phyloP scores from a whole-genome alignment of 2,888 invertebrate genomes.

The Brassicogethes aeneus region DNA sequence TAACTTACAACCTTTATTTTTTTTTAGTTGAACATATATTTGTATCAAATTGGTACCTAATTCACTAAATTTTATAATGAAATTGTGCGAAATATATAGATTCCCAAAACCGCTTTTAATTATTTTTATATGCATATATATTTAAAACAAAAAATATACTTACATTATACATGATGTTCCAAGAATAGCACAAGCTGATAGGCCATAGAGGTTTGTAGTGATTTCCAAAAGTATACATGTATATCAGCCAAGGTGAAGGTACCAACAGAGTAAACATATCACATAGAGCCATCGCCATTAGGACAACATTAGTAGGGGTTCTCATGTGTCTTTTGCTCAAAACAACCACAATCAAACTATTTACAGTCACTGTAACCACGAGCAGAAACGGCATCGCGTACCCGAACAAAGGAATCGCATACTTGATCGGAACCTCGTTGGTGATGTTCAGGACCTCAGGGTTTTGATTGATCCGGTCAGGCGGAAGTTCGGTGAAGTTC shows the following conservation, averaged over 20 bases:
- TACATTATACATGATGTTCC: constrained; percentile 73
- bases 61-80: too few relatives aligned
- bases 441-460: constrained; percentile 49
- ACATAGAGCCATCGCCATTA: constrained; percentile 92
- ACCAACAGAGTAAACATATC: constrained; percentile 89
- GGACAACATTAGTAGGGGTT: constrained; percentile 84
- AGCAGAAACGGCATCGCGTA: constrained; percentile 78
- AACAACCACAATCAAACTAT: constrained; percentile 84
- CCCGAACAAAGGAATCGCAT: constrained; percentile 65
- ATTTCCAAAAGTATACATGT: constrained; percentile 85
- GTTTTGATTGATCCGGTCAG: constrained; percentile 2
- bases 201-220: constrained; percentile 74
- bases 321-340: constrained; percentile 85
- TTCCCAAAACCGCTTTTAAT: not conserved
- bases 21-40: too few relatives aligned
- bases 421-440: constrained; percentile 54
- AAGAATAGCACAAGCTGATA: constrained; percentile 67
- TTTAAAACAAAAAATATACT: too few relatives aligned
- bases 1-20: too few relatives aligned
- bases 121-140: not conserved
- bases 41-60: too few relatives aligned
- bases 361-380: constrained; percentile 80
- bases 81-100: too few relatives aligned
- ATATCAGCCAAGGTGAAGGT: constrained; percentile 85
- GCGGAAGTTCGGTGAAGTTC: not conserved